phyloP scores from a whole-genome alignment of 2,113 vertebrate genomes.

The Epinephelus moara region DNA sequence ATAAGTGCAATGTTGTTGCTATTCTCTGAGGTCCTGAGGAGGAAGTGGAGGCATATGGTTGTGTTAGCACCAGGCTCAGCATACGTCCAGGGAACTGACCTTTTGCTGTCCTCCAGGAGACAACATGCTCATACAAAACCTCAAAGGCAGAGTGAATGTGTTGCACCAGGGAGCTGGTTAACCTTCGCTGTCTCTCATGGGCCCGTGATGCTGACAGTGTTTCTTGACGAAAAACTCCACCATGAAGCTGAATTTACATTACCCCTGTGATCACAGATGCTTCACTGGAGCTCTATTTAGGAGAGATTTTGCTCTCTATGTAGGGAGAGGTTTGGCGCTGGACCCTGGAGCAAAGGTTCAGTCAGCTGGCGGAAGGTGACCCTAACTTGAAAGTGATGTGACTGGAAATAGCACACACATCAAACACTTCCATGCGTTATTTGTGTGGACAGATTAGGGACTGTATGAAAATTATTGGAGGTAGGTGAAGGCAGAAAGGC shows the following conservation, averaged over 20 bases:
- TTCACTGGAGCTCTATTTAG: not conserved
- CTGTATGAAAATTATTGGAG: slow-evolving; percentile 2
- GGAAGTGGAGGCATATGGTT: slow-evolving; percentile 38
- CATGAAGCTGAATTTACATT: slow-evolving; percentile 3
- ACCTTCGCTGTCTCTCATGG: slow-evolving; percentile 14
- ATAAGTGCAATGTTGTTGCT: slow-evolving; percentile 14
- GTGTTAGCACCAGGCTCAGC: slow-evolving; percentile 34
- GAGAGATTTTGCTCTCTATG: not conserved
- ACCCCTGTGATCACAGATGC: not conserved
- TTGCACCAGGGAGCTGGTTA: slow-evolving; percentile 28
- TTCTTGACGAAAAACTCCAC: not conserved
- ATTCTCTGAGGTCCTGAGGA: slow-evolving; percentile 16
- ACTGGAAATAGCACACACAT: slow-evolving; percentile 9
- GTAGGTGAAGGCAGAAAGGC: not conserved
- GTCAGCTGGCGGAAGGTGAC: slow-evolving; percentile 39
- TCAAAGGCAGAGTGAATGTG: slow-evolving; percentile 28
- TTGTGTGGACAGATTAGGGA: slow-evolving; percentile 21
- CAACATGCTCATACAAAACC: slow-evolving; percentile 18
- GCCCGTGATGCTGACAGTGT: not conserved
- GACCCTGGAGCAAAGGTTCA: slow-evolving; percentile 30
- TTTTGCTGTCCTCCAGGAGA: slow-evolving; percentile 44
- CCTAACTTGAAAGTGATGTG: slow-evolving; percentile 28
- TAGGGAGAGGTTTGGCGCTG: not conserved
- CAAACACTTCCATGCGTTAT: not conserved
- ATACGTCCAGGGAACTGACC: slow-evolving; percentile 36